phyloP scores from a whole-genome alignment of 53 echinoderm and acorn worm genomes.

The Mesocentrotus franciscanus region DNA sequence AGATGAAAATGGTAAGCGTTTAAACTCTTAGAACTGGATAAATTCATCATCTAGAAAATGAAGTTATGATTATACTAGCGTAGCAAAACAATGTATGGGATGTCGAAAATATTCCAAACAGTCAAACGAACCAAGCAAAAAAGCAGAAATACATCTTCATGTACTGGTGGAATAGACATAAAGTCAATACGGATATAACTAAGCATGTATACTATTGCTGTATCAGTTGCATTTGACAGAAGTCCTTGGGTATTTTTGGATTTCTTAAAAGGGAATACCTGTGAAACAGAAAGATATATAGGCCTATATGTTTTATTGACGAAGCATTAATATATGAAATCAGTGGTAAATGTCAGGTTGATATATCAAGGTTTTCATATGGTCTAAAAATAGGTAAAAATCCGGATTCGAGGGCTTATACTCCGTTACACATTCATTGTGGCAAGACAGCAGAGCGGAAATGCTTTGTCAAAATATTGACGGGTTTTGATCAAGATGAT shows the following conservation, averaged over 20 bases:
- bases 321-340: neutral
- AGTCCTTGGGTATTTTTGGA: neutral
- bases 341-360: neutral
- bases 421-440: neutral
- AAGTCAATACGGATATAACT: too few species aligned
- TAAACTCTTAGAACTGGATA: too few species aligned
- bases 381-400: slow-evolving; percentile 8
- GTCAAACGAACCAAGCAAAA: too few species aligned
- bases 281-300: neutral
- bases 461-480: slow-evolving; percentile 36
- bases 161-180: too few species aligned
- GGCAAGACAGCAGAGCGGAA: slow-evolving; percentile 28
- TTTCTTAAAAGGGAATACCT: neutral
- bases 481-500: neutral
- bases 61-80: too few species aligned
- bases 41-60: too few species aligned
- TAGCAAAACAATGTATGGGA: neutral
- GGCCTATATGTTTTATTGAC: neutral
- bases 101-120: neutral
- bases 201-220: neutral
- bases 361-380: slow-evolving; percentile 4
- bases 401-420: neutral
- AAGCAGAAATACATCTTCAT: too few species aligned
- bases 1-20: too few species aligned
- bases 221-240: neutral